These are phyloP conservation scores for Hippasteria phrygiana DNA, from an alignment of 53 echinoderm and acorn worm genomes.

Conservation along the genomic window DNA sequence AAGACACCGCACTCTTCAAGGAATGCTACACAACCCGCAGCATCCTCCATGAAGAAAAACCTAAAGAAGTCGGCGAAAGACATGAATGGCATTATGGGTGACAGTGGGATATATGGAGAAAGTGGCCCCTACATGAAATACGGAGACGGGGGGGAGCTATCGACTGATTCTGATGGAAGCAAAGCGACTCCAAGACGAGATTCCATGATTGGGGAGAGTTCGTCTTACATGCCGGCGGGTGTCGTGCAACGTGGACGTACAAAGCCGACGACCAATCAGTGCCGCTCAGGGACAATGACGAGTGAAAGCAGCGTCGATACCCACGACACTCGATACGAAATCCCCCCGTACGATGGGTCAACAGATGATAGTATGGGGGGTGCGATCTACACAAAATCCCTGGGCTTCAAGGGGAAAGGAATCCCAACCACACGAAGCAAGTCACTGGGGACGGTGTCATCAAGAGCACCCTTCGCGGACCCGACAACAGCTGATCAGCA, in stretches of 20 bases:
- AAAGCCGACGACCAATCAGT: not conserved
- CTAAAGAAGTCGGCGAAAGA: not conserved
- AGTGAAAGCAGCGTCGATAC: conserved; percentile 4
- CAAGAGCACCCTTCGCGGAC: conserved; percentile 18
- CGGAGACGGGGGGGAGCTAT: not conserved
- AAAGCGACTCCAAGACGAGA: not conserved
- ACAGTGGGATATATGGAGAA: conserved; percentile 26
- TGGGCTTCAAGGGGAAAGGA: not conserved
- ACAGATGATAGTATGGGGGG: conserved; percentile 33
- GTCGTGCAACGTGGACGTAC: not conserved
- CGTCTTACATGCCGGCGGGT: conserved; percentile 39
- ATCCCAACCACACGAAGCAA: not conserved
- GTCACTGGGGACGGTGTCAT: not conserved
- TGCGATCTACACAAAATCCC: conserved; percentile 5
- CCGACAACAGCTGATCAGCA: not conserved
- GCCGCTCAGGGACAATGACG: not conserved
- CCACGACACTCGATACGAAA: conserved; percentile 13
- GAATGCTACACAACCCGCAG: not conserved
- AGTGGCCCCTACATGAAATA: conserved; percentile 17
- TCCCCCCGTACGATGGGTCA: not conserved
- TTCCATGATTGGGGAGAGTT: conserved; percentile 31
- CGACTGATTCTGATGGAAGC: not conserved
- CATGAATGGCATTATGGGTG: conserved; percentile 18
- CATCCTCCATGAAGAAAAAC: not conserved
- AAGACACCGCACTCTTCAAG: not conserved